phyloP scores from a whole-genome alignment of 92 coral and sea anemone species.

The Nematostella vectensis region DNA sequence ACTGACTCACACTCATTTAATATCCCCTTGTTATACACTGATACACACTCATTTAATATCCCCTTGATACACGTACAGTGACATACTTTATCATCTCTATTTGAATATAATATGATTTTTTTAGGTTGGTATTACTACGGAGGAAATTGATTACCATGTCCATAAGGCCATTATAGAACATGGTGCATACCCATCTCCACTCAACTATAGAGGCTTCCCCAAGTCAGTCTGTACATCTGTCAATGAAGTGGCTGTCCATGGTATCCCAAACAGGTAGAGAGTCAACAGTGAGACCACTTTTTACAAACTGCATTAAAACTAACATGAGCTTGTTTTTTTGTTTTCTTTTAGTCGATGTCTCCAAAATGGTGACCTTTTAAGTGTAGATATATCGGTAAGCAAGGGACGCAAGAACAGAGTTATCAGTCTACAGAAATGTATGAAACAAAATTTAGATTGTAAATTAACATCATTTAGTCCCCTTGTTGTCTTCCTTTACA shows the following conservation, averaged over 20 bases:
- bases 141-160: slow-evolving; percentile 64
- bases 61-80: too few species aligned
- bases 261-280: slow-evolving; percentile 91
- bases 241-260: slow-evolving; percentile 91
- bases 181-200: slow-evolving; percentile 94
- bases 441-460: too few species aligned
- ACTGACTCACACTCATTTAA: too few species aligned
- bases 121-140: slow-evolving; percentile 83
- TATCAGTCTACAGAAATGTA: too few species aligned
- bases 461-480: too few species aligned
- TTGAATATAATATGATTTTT: too few species aligned
- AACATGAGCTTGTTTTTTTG: neutral
- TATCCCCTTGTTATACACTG: too few species aligned
- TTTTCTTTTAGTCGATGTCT: slow-evolving; percentile 46
- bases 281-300: too few species aligned
- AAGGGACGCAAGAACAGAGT: neutral
- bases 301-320: neutral
- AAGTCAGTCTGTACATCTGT: slow-evolving; percentile 98
- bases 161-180: slow-evolving; percentile 61
- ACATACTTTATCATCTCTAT: too few species aligned
- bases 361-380: slow-evolving; percentile 81
- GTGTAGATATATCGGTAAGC: slow-evolving; percentile 97
- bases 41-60: too few species aligned
- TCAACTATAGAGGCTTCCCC: slow-evolving; percentile 89
- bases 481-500: too few species aligned